These are phyloP conservation scores for Notolepis coatsorum DNA, from an alignment of 2,797 vertebrate species.

Conservation along the genomic window DNA sequence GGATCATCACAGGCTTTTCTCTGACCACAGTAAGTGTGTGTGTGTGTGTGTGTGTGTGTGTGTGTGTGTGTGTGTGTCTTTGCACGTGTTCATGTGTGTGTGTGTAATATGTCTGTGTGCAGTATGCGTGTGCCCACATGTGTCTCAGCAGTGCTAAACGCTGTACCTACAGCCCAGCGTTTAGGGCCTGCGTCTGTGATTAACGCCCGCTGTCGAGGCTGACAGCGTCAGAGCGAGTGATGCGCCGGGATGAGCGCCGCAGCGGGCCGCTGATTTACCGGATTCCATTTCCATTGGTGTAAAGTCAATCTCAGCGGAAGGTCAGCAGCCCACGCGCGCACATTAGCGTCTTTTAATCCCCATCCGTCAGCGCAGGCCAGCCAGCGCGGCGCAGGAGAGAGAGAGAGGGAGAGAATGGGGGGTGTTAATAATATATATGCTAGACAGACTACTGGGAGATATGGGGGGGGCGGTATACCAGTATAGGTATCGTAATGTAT, in stretches of 20 bases:
- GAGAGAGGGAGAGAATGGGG: no score
- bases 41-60: slow-evolving; percentile 6
- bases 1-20: background rate
- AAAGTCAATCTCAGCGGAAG: slow-evolving; percentile 91
- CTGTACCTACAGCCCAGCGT: slow-evolving; percentile 47
- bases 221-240: slow-evolving; percentile 84
- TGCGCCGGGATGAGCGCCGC: slow-evolving; percentile 73
- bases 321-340: slow-evolving; percentile 85
- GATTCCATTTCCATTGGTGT: slow-evolving; percentile 87
- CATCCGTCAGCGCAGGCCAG: slow-evolving; percentile 75
- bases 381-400: slow-evolving; percentile 39
- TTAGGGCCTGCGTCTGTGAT: slow-evolving; percentile 67
- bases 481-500: no score
- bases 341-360: slow-evolving; percentile 83
- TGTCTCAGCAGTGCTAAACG: slow-evolving; percentile 59
- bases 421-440: slow-evolving; percentile 53
- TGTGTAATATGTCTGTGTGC: background rate
- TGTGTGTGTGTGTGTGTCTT: background rate
- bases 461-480: no score
- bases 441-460: slow-evolving; percentile 13
- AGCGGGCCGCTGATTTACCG: slow-evolving; percentile 85
- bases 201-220: slow-evolving; percentile 74
- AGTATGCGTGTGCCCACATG: slow-evolving; percentile 29
- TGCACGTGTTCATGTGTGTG: background rate
- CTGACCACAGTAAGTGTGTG: background rate